Base-by-base conservation (phyloP, 2,888 invertebrate genomes). In the Helobdella robusta region DNA sequence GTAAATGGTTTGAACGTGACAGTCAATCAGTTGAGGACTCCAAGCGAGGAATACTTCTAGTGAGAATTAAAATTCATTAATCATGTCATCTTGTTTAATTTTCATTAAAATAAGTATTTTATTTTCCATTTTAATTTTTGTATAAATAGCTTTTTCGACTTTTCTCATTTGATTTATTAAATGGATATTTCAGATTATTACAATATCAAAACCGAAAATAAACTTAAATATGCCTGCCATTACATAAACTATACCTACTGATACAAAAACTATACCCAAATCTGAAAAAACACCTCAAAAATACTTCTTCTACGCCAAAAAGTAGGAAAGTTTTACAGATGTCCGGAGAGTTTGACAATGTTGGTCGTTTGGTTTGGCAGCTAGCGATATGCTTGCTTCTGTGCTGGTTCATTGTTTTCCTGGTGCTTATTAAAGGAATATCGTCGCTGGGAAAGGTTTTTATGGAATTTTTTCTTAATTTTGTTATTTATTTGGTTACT, bases 391-490 rank as follows among this genome's bases (percentile, higher is more conserved):
- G 77, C 50, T 74, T 78, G 32, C 70, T 77, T 0, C 59, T 76
- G 1, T 74, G 75, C 4, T 80, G 80, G 80, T 58, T 73, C 4
- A 69, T 80, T 32, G 74, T 77, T 46, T 76, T 75, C 63, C 68
- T 74, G 15, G 75, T 75, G 15, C 72, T 80, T 8, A 75, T 77
- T 59, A 77, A 76, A 64, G 79, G 80, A 2, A 77, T 80, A 20
- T 72, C 76, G 63, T 74, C 76, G 18, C 72, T 79, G 5, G 80
- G 79, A 59, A 79, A 79, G 74, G 78, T 79, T 5, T n/a, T n/a
- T n/a, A n/a, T n/a, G n/a, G n/a, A n/a, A n/a, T n/a, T n/a, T n/a
- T n/a, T n/a, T n/a, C n/a, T n/a, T n/a, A n/a, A n/a, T n/a, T n/a
- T n/a, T n/a, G n/a, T n/a, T n/a, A n/a, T n/a, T n/a, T n/a, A n/a